Base-by-base conservation (phyloP, 2,888 invertebrate species). In the Perizoma flavofasciatum region DNA sequence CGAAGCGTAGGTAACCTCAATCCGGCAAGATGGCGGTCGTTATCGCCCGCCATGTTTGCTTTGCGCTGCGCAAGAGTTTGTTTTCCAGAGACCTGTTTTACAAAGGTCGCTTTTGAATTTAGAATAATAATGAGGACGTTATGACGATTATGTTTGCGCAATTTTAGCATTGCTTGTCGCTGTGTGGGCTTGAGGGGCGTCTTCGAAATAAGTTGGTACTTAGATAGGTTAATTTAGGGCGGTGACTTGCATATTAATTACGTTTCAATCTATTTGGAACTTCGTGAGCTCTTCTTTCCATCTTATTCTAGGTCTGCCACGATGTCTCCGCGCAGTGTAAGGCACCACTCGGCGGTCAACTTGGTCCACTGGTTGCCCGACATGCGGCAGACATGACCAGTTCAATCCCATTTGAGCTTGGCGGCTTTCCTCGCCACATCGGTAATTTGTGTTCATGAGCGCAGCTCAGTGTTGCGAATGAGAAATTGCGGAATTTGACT, bases 51-150 rank as follows among this genome's bases (percentile, higher is more conserved):
- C 88, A 88, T 91, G 63, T 67, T 83, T 86, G 87, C 86, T 88
- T 90, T 74, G 76, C 70, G 77, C 80, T 88, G 89, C 90, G 91
- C 90, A 89, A 88, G 88, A 86, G 89, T 89, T 86, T 89, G 85
- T 80, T 86, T 78, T 86, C 79, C 79, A 75, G 81, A 83, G 82
- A 89, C 88, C 85, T 86, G 90, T 89, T 88, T 85, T 78, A 83
- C 81, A 82, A 82, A 86, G 83, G 82, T 77, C 78, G 79, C 77
- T 78, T 79, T 78, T 79, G 65, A 63, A 79, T 75, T 79, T 75
- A 73, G 81, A 81, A 86, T 82, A 80, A 71, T 84, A 86, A 88
- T 83, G 83, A 86, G 82, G 78, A 79, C 79, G 77, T 77, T 76
- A 73, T 81, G 80, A 83, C 67, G 67, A 67, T 66, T 70, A 64